phyloP scores from a whole-genome alignment of 1,140 invertebrate species.

The Theocolax elegans region DNA sequence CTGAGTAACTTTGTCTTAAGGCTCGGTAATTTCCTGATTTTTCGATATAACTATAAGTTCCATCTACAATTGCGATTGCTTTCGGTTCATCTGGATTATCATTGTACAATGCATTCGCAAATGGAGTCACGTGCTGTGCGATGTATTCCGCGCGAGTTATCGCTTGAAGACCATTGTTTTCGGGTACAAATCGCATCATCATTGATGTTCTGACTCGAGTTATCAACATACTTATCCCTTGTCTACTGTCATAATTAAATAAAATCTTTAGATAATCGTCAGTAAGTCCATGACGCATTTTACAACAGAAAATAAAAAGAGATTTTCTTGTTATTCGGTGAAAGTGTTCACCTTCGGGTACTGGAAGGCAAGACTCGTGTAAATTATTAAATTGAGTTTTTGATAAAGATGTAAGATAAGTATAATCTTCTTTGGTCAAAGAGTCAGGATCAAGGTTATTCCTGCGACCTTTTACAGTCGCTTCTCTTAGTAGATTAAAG shows the following conservation, averaged over 20 bases:
- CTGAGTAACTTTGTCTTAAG: constrained; percentile 21
- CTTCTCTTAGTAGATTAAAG: constrained; percentile 12
- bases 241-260: too few species aligned
- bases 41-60: constrained; percentile 30
- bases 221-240: too few species aligned
- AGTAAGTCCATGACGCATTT: too few species aligned
- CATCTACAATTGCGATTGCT: constrained; percentile 18
- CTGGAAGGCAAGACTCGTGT: constrained; percentile 1
- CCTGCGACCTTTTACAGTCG: neutral
- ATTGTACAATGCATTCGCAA: constrained; percentile 34
- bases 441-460: constrained; percentile 2
- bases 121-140: constrained; percentile 13
- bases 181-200: too few species aligned
- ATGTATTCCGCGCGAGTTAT: constrained; percentile 20
- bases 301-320: too few species aligned
- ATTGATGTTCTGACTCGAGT: too few species aligned
- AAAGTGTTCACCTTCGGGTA: constrained; percentile 9
- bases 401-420: neutral
- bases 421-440: neutral
- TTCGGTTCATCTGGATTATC: constrained; percentile 8
- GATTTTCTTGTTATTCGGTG: constrained; percentile 9
- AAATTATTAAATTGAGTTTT: constrained; percentile 20
- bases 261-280: too few species aligned
- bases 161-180: too few species aligned
- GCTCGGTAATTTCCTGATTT: constrained; percentile 26